phyloP scores from a whole-genome alignment of 2,888 invertebrate species.

The Orchesella flavescens region DNA sequence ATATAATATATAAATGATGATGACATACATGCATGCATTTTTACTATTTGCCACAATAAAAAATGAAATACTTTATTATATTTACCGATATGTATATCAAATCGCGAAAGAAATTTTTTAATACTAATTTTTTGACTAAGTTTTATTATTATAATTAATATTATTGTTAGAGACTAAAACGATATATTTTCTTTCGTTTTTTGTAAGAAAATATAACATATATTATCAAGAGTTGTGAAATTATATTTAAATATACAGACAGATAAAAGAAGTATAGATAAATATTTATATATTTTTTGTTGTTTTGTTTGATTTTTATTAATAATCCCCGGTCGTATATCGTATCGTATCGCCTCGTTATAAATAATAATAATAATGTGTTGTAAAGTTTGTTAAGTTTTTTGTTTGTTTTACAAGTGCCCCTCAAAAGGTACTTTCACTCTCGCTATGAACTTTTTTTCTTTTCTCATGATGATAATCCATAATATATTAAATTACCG shows the following conservation, averaged over 20 bases:
- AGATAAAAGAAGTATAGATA: neutral
- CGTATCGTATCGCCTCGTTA: neutral
- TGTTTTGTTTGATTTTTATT: conserved; percentile 9
- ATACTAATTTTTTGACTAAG: neutral
- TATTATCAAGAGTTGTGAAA: conserved; percentile 49
- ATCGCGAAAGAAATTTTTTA: conserved; percentile 22
- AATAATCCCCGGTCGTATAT: neutral
- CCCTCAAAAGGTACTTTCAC: neutral
- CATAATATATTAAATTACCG: neutral
- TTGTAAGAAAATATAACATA: neutral
- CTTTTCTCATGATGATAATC: neutral
- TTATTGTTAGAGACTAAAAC: no score
- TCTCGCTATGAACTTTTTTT: no score
- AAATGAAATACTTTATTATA: conserved; percentile 33
- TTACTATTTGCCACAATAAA: neutral
- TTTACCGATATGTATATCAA: conserved; percentile 44
- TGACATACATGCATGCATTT: conserved; percentile 33
- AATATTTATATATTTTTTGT: conserved; percentile 15
- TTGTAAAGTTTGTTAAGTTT: conserved; percentile 1
- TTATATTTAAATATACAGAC: conserved; percentile 22
- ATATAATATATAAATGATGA: neutral
- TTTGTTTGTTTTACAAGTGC: neutral
- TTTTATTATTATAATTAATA: neutral
- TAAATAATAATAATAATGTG: conserved; percentile 3
- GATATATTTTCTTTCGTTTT: neutral